Percentiles rank a stretch among this genome's conserved stretches.
Evolutionary conservation across 53 echinoderm and acorn worm species (phyloP).

Genomic region (Stichopus horrens): DNA sequence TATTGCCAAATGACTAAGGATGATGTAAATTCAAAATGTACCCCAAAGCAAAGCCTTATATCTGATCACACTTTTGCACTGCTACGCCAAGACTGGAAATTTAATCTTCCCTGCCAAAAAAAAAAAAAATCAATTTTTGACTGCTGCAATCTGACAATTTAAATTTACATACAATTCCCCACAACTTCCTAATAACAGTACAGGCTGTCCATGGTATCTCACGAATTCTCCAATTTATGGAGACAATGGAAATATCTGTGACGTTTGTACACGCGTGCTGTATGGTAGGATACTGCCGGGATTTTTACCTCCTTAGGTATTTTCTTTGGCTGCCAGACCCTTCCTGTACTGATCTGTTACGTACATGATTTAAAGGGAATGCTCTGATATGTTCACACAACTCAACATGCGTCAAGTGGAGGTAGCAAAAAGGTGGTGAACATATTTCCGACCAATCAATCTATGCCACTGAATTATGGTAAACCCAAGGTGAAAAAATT

Average conservation of each 20-base stretch:
- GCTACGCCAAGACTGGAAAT: not conserved
- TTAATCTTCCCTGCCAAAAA: not conserved
- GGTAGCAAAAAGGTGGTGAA: too few species aligned
- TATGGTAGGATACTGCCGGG: not conserved
- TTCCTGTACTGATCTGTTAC: not conserved
- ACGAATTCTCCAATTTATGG: not conserved
- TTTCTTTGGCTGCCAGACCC: conserved; percentile 7
- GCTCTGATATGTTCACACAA: too few species aligned
- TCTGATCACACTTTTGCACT: not conserved
- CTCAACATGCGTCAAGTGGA: too few species aligned
- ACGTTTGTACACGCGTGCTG: not conserved
- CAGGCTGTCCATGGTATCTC: not conserved
- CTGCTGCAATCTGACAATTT: not conserved
- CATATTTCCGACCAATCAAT: too few species aligned
- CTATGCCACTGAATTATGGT: too few species aligned
- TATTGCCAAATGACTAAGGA: not conserved
- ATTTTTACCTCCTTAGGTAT: not conserved
- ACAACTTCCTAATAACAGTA: not conserved
- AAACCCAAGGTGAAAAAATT: too few species aligned
- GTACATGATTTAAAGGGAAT: too few species aligned
- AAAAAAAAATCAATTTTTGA: not conserved
- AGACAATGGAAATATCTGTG: not conserved
- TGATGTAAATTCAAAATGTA: not conserved
- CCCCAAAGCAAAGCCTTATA: not conserved
- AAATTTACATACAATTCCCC: not conserved